Conservation (phyloP, 2,113 vertebrate genomes). For the Scomber scombrus region DNA sequence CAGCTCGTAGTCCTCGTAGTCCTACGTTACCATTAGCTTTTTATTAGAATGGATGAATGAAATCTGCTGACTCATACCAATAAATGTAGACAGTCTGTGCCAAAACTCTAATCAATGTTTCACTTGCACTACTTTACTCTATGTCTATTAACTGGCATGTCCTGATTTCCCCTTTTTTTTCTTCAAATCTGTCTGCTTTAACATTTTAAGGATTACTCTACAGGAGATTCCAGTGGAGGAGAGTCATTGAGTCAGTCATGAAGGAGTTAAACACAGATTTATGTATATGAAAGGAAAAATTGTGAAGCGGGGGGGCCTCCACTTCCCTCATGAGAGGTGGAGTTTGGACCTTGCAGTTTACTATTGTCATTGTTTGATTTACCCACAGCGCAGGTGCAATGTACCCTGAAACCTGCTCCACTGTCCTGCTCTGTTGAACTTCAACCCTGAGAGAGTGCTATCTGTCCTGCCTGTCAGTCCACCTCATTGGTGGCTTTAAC, state of each 20-base stretch:
- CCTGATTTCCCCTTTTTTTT: too few species aligned
- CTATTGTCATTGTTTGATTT: slow-evolving; percentile 26
- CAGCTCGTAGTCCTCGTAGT: too few species aligned
- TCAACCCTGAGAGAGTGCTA: slow-evolving; percentile 21
- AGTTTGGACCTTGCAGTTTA: slow-evolving; percentile 49
- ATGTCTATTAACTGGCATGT: too few species aligned
- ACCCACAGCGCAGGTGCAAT: slow-evolving; percentile 7
- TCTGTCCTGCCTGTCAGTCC: neutral
- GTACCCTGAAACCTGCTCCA: neutral
- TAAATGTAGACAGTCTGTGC: too few species aligned
- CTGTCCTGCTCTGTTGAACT: slow-evolving; percentile 21
- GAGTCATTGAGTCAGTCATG: neutral
- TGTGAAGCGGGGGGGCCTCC: too few species aligned
- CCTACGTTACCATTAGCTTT: too few species aligned
- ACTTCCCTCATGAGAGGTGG: slow-evolving; percentile 13
- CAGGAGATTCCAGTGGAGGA: neutral
- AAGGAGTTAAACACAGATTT: neutral
- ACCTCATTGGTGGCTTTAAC: neutral
- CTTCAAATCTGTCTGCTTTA: too few species aligned
- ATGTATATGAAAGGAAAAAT: neutral
- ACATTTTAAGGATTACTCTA: too few species aligned
- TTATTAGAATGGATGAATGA: too few species aligned
- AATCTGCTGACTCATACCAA: too few species aligned
- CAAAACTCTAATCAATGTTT: too few species aligned
- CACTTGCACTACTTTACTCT: too few species aligned